Conservation (phyloP, 2,113 vertebrate genomes). For the Amblyornis subalaris region DNA sequence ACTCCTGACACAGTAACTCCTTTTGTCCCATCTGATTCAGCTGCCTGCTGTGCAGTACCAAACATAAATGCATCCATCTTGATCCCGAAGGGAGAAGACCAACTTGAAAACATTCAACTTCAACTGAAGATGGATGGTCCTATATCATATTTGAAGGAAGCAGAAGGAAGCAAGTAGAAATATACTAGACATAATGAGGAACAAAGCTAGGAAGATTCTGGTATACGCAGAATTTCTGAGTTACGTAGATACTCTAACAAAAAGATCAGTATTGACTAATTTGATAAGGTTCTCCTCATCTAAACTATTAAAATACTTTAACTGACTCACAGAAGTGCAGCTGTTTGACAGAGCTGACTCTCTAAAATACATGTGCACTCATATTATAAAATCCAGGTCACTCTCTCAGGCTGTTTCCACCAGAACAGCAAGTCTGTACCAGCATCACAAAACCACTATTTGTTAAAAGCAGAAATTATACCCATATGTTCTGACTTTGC, state of each 20-base stretch:
- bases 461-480: neutral
- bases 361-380: neutral
- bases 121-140: neutral
- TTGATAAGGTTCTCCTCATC: neutral
- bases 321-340: neutral
- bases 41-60: neutral
- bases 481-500: neutral
- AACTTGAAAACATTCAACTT: neutral
- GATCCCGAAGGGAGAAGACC: neutral
- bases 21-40: neutral
- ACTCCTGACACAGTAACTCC: neutral
- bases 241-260: neutral
- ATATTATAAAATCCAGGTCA: neutral
- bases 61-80: neutral
- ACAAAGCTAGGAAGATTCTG: neutral
- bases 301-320: neutral
- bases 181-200: neutral
- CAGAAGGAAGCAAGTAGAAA: neutral
- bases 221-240: neutral
- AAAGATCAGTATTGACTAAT: neutral
- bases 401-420: neutral
- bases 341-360: neutral
- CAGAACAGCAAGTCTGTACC: neutral
- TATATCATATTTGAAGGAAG: accelerated
- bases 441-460: neutral